Percentiles rank a stretch among this genome's conserved stretches.
phyloP scores from a whole-genome alignment of 1,140 invertebrate genomes.

The Leptoteleia sp. region DNA sequence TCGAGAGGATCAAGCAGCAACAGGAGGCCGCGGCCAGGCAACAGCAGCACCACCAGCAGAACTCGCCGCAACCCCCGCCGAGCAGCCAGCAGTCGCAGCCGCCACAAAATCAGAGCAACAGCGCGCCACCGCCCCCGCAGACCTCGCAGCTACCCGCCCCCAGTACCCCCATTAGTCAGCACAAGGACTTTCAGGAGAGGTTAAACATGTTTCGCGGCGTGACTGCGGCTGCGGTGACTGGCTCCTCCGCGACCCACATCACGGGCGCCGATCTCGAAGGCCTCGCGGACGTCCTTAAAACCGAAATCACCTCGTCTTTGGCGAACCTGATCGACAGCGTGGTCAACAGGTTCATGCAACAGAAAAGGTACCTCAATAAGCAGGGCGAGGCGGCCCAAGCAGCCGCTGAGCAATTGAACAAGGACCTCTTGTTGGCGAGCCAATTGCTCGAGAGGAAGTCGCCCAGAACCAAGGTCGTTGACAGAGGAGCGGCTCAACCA shows the following conservation, averaged over 20 bases:
- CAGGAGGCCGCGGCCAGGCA: slow-evolving; percentile 80
- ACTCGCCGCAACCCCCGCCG: slow-evolving; percentile 81
- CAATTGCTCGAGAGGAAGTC: too few relatives aligned
- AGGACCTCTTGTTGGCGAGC: too few relatives aligned
- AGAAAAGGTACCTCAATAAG: too few relatives aligned
- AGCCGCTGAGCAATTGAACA: too few relatives aligned
- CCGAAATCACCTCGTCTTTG: slow-evolving; percentile 92
- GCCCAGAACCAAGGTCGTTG: too few relatives aligned
- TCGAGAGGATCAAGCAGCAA: slow-evolving; percentile 82
- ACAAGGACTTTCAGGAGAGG: slow-evolving; percentile 80
- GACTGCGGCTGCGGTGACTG: slow-evolving; percentile 59
- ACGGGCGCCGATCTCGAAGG: slow-evolving; percentile 91
- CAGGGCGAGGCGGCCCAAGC: too few relatives aligned
- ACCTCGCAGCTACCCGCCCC: slow-evolving; percentile 74
- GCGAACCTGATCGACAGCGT: slow-evolving; percentile 94
- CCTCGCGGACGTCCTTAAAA: slow-evolving; percentile 93
- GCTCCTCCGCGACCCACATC: slow-evolving; percentile 83
- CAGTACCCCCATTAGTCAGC: slow-evolving; percentile 81
- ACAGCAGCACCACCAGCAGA: slow-evolving; percentile 81
- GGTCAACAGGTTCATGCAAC: slow-evolving; percentile 91
- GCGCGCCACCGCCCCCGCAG: slow-evolving; percentile 76
- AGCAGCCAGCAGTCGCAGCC: slow-evolving; percentile 76
- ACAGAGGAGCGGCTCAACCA: too few relatives aligned
- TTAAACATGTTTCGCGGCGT: slow-evolving; percentile 76
- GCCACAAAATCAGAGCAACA: slow-evolving; percentile 72